These are phyloP conservation scores for Rhopalosiphum padi DNA, from an alignment of 1,140 invertebrate genomes.

Conservation along the genomic window DNA sequence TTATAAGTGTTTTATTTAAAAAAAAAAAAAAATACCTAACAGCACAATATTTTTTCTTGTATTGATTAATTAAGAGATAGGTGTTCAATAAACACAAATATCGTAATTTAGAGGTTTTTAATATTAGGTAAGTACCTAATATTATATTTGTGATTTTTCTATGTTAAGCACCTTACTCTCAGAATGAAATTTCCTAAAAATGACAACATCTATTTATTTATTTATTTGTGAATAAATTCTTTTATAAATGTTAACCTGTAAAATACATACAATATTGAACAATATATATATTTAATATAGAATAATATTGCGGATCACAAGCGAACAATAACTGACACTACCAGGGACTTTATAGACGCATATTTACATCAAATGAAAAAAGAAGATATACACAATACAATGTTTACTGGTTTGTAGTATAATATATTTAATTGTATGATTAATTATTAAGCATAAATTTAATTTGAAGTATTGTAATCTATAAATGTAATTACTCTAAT, in stretches of 20 bases:
- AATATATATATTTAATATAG: constrained; percentile 63
- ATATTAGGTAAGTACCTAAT: not conserved
- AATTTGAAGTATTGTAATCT: not conserved
- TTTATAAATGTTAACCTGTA: not conserved
- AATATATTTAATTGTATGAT: not conserved
- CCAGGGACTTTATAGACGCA: constrained; percentile 78
- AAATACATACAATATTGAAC: not conserved
- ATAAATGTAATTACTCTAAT: not conserved
- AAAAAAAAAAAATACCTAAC: not conserved
- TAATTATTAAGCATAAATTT: not conserved
- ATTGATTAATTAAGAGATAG: not conserved
- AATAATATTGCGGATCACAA: constrained; percentile 71
- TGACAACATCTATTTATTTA: too few relatives aligned
- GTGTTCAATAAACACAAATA: not conserved
- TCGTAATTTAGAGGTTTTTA: not conserved
- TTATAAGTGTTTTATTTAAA: not conserved
- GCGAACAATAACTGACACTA: constrained; percentile 64
- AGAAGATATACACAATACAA: constrained; percentile 63
- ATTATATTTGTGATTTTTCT: not conserved
- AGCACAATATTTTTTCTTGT: not conserved
- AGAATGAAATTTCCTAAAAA: not conserved
- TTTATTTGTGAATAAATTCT: not conserved
- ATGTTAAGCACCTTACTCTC: not conserved
- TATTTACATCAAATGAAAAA: constrained; percentile 75
- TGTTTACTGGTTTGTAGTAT: constrained; percentile 69